Evolutionary conservation across 2,797 vertebrate species (phyloP).

Genomic region (Australoheros facetus): DNA sequence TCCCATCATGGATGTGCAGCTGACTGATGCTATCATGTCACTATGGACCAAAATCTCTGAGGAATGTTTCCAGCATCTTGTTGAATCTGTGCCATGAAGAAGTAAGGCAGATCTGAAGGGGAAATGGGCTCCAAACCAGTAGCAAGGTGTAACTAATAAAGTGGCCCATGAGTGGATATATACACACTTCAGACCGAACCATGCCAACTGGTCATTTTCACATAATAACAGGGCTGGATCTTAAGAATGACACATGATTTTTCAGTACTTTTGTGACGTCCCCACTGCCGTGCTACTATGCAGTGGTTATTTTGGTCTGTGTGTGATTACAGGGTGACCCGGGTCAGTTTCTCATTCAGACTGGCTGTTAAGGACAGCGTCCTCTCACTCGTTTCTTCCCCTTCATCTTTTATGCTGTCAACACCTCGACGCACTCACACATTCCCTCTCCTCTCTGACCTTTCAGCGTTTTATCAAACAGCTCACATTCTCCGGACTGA

Average conservation of each 20-base stretch:
- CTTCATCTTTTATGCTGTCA: conserved; percentile 56
- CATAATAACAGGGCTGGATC: not conserved
- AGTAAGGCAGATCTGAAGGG: not conserved
- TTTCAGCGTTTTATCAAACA: conserved; percentile 38
- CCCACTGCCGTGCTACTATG: conserved; percentile 9
- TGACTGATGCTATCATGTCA: not conserved
- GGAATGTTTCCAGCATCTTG: not conserved
- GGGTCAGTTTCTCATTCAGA: conserved; percentile 38
- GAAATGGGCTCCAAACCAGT: not conserved
- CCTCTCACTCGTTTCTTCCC: conserved; percentile 13
- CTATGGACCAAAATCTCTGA: not conserved
- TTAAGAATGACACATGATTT: conserved; percentile 5
- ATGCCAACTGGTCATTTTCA: not conserved
- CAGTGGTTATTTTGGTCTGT: conserved; percentile 67
- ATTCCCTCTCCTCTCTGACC: conserved; percentile 44
- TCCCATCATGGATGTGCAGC: not conserved
- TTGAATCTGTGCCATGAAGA: not conserved
- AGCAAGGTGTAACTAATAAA: not conserved
- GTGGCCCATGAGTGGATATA: not conserved
- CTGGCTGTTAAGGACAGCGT: conserved; percentile 15
- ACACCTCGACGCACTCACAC: conserved; percentile 29
- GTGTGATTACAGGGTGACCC: conserved; percentile 45
- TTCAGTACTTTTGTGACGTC: not conserved
- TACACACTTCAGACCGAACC: not conserved
- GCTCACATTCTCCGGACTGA: conserved; percentile 12